Base-by-base conservation (phyloP, 2,888 invertebrate species). In the Sabatieria punctata region DNA sequence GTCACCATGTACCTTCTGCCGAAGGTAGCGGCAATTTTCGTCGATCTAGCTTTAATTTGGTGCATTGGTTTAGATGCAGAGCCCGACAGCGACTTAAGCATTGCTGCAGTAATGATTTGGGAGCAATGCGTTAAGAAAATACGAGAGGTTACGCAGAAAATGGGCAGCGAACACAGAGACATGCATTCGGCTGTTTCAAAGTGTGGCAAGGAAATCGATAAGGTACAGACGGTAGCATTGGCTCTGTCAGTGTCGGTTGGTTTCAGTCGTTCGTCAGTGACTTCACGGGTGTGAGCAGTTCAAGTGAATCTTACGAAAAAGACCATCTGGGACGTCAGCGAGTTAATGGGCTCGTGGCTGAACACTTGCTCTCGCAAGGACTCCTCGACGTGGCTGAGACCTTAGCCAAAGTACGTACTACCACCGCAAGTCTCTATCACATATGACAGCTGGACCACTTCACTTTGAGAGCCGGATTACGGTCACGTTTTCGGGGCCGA, bases 191-290 rank as follows among this genome's bases (percentile, higher is more conserved):
- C 78, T 4, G 75, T 77, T 3, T 93, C 93, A 0, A 83, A 86
- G 74, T 85, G 93, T 42, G 95, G 95, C 43, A 95, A 93, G 71
- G 82, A 85, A 1, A 85, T 97, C 57, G 95, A 97, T 66, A 78
- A 86, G 59, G 75, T 75, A 59, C 58, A 30, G n/a, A n/a, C n/a
- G n/a, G n/a, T n/a, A n/a, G n/a, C n/a, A n/a, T n/a, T n/a, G n/a
- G n/a, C n/a, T n/a, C n/a, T n/a, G n/a, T n/a, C n/a, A n/a, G n/a
- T n/a, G n/a, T n/a, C n/a, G n/a, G n/a, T n/a, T n/a, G n/a, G 46
- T 65, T 67, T 45, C 63, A 75, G 75, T 88, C 88, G 70, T 91
- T 91, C 63, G 81, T 83, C 35, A 77, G 83, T 0, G 89, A 93
- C 67, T 89, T 86, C 70, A 80, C 80, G 0, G 78, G 84, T 1